phyloP scores from a whole-genome alignment of 1,140 invertebrate genomes.

The Drosophila mayri region DNA sequence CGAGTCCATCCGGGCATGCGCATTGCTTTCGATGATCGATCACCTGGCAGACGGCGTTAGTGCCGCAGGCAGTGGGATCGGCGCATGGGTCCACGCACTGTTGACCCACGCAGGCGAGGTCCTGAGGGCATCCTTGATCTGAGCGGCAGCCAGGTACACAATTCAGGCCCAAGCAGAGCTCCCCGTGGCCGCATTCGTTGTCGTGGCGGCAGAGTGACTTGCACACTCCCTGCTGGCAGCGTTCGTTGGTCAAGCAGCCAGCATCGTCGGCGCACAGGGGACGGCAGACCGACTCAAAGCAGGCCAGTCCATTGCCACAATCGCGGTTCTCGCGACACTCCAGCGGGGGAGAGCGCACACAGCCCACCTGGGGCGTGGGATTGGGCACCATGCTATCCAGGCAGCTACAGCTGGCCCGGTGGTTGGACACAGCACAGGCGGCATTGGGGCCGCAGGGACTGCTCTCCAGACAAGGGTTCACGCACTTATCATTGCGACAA shows the following conservation, averaged over 20 bases:
- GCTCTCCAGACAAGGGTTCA: slow-evolving; percentile 90
- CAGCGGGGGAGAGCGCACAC: slow-evolving; percentile 90
- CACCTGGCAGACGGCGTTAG: slow-evolving; percentile 91
- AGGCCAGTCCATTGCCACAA: slow-evolving; percentile 89
- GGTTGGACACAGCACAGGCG: slow-evolving; percentile 91
- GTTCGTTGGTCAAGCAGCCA: slow-evolving; percentile 93
- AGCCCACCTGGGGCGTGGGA: slow-evolving; percentile 93
- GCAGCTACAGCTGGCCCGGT: slow-evolving; percentile 93
- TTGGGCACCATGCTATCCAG: slow-evolving; percentile 92
- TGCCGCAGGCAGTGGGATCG: slow-evolving; percentile 92
- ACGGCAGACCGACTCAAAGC: slow-evolving; percentile 90
- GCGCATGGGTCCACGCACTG: slow-evolving; percentile 91
- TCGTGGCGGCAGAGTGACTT: slow-evolving; percentile 91
- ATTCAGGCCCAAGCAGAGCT: slow-evolving; percentile 92
- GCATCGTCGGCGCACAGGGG: slow-evolving; percentile 90
- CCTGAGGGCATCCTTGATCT: slow-evolving; percentile 90
- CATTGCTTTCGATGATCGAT: slow-evolving; percentile 90
- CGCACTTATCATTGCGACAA: slow-evolving; percentile 92
- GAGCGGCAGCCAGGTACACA: slow-evolving; percentile 92
- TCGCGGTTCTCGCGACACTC: slow-evolving; percentile 90
- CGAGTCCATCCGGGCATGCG: slow-evolving; percentile 89
- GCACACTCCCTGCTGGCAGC: slow-evolving; percentile 89
- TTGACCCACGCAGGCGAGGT: slow-evolving; percentile 90
- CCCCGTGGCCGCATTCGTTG: slow-evolving; percentile 92
- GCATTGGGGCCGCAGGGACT: slow-evolving; percentile 94